Percentiles rank a stretch among this genome's conserved stretches.
Conservation (phyloP, 2,797 vertebrate species). For the Galago senegalensis region DNA sequence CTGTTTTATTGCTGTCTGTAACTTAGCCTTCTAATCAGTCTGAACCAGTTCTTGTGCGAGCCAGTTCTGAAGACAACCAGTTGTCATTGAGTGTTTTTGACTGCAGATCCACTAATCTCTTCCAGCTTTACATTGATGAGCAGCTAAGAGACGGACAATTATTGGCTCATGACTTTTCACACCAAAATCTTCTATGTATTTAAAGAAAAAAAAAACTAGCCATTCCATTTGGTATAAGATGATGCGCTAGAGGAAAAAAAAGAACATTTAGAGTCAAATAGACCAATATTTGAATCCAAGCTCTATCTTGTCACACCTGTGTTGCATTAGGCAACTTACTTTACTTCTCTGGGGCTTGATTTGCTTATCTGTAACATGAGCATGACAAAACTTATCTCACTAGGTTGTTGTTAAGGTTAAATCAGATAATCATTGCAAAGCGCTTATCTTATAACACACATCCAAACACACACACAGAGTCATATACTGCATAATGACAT, state of each 20-base stretch:
- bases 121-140: conserved; percentile 10
- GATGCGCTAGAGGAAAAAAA: background rate
- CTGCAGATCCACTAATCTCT: conserved; percentile 22
- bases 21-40: conserved; percentile 64
- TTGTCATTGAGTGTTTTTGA: conserved; percentile 53
- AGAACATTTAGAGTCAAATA: no score
- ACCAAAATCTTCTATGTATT: background rate
- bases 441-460: background rate
- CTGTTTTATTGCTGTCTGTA: conserved; percentile 22
- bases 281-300: no score
- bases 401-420: background rate
- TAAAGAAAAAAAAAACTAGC: background rate
- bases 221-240: background rate
- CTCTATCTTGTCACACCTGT: background rate
- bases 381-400: background rate
- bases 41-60: conserved; percentile 45
- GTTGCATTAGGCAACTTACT: background rate
- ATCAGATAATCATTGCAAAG: background rate
- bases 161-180: conserved; percentile 42
- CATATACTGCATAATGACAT: background rate
- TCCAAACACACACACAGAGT: background rate
- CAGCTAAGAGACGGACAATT: background rate
- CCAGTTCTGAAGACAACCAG: conserved; percentile 64
- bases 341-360: background rate
- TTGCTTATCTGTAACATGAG: background rate